Percentiles rank a stretch among this genome's conserved stretches.
phyloP scores from a whole-genome alignment of 64 coral and sea anemone species.

The Stichodactyla mertensii region DNA sequence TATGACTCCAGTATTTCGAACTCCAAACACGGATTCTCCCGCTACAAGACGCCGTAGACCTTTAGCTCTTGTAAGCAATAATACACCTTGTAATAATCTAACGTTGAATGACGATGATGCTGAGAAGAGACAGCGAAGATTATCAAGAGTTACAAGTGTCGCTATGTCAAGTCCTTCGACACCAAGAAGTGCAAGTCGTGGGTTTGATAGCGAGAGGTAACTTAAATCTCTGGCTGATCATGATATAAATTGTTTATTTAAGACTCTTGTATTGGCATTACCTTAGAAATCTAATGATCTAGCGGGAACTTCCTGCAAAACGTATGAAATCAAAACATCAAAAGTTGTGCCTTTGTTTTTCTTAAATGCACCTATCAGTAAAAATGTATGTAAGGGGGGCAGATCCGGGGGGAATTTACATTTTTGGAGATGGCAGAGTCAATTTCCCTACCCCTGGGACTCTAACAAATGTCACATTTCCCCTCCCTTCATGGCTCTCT shows the following conservation, averaged over 20 bases:
- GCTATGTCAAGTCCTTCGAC: conserved; percentile 74
- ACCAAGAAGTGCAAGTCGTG: conserved; percentile 61
- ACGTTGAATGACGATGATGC: conserved; percentile 77
- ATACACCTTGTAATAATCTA: conserved; percentile 41
- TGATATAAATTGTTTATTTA: too few species aligned
- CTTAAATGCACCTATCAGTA: too few species aligned
- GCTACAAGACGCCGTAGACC: conserved; percentile 59
- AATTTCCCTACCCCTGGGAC: too few species aligned
- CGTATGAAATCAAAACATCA: not conserved
- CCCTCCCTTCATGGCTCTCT: too few species aligned
- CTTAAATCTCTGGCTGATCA: not conserved
- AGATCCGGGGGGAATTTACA: too few species aligned
- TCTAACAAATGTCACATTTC: too few species aligned
- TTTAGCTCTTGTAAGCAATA: conserved; percentile 25
- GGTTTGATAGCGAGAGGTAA: conserved; percentile 58
- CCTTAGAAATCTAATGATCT: not conserved
- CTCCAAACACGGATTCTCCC: conserved; percentile 63
- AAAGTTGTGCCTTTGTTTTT: not conserved
- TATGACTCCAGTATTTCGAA: conserved; percentile 43
- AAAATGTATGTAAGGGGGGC: too few species aligned
- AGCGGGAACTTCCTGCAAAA: not conserved
- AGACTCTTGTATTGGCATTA: not conserved
- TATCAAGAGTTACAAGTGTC: conserved; percentile 59
- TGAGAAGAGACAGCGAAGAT: conserved; percentile 64
- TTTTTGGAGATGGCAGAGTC: too few species aligned